Conservation (phyloP, 2,888 invertebrate genomes). For the Piscicola geometra region DNA sequence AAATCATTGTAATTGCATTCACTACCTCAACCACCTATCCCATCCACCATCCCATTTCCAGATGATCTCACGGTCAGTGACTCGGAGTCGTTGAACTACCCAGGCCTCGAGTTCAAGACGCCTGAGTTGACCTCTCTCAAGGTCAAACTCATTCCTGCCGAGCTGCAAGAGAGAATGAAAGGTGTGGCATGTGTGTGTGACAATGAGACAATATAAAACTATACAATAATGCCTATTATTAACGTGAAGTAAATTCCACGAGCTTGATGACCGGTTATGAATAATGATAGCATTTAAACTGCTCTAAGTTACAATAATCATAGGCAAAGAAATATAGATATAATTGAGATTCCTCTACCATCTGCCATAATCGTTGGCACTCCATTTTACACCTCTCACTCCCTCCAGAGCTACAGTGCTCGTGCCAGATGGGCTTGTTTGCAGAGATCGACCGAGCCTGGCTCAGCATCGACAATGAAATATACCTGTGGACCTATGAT, state of each 20-base stretch:
- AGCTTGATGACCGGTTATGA: no score
- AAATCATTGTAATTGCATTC: background rate
- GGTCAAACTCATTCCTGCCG: slow-evolving; percentile 76
- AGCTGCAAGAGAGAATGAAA: slow-evolving; percentile 88
- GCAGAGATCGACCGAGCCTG: slow-evolving; percentile 92
- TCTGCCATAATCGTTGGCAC: no score
- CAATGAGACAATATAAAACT: no score
- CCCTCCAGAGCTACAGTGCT: slow-evolving; percentile 79
- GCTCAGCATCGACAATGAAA: slow-evolving; percentile 93
- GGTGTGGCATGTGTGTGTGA: slow-evolving; percentile 62
- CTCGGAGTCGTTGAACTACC: slow-evolving; percentile 83
- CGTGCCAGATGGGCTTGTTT: slow-evolving; percentile 94
- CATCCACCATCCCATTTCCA: no score
- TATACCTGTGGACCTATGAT: slow-evolving; percentile 96
- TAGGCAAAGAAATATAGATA: no score
- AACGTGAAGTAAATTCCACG: no score
- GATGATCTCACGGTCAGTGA: slow-evolving; percentile 80
- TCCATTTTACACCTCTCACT: no score
- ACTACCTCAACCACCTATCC: background rate
- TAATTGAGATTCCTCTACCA: no score
- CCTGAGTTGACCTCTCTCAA: slow-evolving; percentile 68
- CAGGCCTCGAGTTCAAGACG: slow-evolving; percentile 68
- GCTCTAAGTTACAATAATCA: no score
- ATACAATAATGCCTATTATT: no score
- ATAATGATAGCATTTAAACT: no score